Conservation (phyloP, 2,113 vertebrate species). For the Scartelaos histophorus region DNA sequence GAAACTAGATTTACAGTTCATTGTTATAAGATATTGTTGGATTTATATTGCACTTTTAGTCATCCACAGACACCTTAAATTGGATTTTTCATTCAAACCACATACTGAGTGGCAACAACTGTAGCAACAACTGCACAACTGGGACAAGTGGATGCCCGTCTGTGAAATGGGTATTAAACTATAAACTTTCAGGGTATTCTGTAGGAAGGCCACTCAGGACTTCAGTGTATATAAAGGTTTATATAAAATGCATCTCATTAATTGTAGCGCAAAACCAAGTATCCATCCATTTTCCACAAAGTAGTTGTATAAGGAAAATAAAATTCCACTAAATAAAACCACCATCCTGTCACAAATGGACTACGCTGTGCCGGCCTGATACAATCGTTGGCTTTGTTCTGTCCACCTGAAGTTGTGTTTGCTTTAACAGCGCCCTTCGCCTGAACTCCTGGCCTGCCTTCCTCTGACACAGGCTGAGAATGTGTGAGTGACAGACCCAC, state of each 20-base stretch:
- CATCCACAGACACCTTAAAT: neutral
- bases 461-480: slow-evolving; percentile 20
- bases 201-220: no score
- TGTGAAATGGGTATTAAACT: neutral
- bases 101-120: neutral
- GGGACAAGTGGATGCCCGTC: neutral
- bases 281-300: no score
- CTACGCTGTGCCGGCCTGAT: neutral
- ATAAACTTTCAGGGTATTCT: neutral
- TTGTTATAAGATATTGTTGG: neutral
- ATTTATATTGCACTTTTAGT: neutral
- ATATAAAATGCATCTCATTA: no score
- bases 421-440: neutral
- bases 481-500: slow-evolving; percentile 32
- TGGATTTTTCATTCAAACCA: neutral
- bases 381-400: neutral
- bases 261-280: no score
- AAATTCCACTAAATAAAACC: neutral
- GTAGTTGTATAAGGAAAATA: neutral
- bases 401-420: slow-evolving; percentile 16
- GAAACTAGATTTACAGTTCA: slow-evolving; percentile 17
- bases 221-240: neutral
- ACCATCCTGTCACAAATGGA: neutral
- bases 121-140: neutral
- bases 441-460: slow-evolving; percentile 19